Conservation (phyloP, 2,888 invertebrate genomes). For the Julus scandinavius region DNA sequence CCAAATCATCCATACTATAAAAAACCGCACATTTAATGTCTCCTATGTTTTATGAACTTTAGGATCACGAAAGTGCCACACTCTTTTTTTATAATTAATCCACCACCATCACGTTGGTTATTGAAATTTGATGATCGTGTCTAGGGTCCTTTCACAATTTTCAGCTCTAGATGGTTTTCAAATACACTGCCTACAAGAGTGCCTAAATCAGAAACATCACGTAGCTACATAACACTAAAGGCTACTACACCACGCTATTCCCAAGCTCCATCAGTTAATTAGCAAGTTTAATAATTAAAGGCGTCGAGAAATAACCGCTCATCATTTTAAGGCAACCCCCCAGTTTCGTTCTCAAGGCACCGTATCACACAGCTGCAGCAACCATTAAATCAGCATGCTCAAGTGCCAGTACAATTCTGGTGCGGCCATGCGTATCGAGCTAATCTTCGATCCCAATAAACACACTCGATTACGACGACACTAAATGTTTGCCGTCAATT, state of each 20-base stretch:
- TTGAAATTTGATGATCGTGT: too few relatives aligned
- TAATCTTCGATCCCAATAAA: conserved; percentile 21
- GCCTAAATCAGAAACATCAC: too few relatives aligned
- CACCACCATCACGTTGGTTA: too few relatives aligned
- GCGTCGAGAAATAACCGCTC: background rate
- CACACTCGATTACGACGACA: conserved; percentile 24
- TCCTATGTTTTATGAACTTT: too few relatives aligned
- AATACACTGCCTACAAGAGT: too few relatives aligned
- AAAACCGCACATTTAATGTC: too few relatives aligned
- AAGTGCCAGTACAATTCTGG: background rate
- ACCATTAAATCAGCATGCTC: background rate
- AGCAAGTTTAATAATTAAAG: background rate
- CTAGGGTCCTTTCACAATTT: too few relatives aligned
- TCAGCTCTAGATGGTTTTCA: too few relatives aligned
- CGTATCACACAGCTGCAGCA: background rate
- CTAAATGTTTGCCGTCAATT: conserved; percentile 27
- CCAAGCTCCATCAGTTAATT: background rate
- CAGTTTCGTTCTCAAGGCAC: background rate
- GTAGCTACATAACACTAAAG: background rate
- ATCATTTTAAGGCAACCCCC: background rate
- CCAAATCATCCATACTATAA: too few relatives aligned
- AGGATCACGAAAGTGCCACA: too few relatives aligned
- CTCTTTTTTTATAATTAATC: too few relatives aligned
- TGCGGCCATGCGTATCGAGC: background rate
- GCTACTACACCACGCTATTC: background rate